These are phyloP conservation scores for Caerostris extrusa DNA, from an alignment of 1,140 invertebrate species.

Conservation along the genomic window DNA sequence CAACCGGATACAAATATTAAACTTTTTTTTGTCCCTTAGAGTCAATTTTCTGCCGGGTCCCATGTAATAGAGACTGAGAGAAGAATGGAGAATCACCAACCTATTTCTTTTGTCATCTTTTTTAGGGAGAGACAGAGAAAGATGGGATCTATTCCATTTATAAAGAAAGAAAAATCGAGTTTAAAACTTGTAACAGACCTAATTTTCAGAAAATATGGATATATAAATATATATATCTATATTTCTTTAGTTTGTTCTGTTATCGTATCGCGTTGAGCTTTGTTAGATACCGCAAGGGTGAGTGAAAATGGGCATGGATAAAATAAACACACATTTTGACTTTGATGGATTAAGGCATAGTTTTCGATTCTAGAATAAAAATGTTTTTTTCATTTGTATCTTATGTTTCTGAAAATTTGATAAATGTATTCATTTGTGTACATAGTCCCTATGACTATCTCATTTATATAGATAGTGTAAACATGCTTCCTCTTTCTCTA, in stretches of 20 bases:
- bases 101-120: conserved; percentile 62
- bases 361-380: not conserved
- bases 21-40: conserved; percentile 63
- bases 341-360: conserved; percentile 7
- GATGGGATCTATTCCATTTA: conserved; percentile 52
- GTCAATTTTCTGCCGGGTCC: conserved; percentile 61
- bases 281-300: not conserved
- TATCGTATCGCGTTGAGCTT: not conserved
- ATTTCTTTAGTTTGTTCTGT: not conserved
- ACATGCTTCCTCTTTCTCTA: too few species aligned
- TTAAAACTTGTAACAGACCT: conserved; percentile 70
- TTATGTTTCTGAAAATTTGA: too few species aligned
- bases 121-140: not conserved
- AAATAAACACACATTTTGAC: not conserved
- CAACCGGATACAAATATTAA: conserved; percentile 73
- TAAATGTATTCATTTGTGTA: too few species aligned
- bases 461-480: too few species aligned
- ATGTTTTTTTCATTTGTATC: too few species aligned
- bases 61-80: conserved; percentile 46
- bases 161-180: conserved; percentile 60
- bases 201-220: conserved; percentile 67
- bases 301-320: not conserved
- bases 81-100: conserved; percentile 48
- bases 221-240: not conserved
- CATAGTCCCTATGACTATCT: too few species aligned